A percentile compares a stretch with the other conserved stretches of the same genome.
These are phyloP conservation scores for Malacoctenus gilli DNA, from an alignment of 2,797 vertebrate species.

Conservation along the genomic window DNA sequence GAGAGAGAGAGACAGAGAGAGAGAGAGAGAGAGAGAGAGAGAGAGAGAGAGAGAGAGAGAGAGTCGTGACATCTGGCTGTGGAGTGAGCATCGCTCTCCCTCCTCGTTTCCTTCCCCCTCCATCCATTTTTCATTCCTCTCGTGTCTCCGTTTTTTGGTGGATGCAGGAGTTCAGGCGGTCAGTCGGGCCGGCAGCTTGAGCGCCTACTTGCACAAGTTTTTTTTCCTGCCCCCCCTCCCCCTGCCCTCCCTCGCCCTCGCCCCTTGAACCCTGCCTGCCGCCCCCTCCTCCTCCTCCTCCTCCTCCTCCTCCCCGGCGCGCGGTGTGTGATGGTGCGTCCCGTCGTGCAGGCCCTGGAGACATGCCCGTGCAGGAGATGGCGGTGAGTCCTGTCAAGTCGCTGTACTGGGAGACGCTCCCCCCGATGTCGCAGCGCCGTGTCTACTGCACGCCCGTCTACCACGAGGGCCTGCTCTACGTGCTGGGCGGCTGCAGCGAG, in stretches of 20 bases:
- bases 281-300: background rate
- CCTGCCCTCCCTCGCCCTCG: background rate
- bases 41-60: no score
- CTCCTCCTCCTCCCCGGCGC: constrained; percentile 4
- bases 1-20: no score
- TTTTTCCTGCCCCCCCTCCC: constrained; percentile 15
- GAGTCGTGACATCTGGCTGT: constrained; percentile 60
- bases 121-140: background rate
- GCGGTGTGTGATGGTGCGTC: constrained; percentile 74
- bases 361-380: constrained; percentile 87
- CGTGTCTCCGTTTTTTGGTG: constrained; percentile 6
- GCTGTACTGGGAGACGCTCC: constrained; percentile 91
- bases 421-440: constrained; percentile 89
- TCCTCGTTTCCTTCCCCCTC: background rate
- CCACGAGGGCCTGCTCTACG: constrained; percentile 89
- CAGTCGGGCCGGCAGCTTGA: constrained; percentile 37
- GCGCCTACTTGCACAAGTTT: constrained; percentile 8
- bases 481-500: constrained; percentile 92
- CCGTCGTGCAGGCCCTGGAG: constrained; percentile 67
- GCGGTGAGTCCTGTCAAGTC: constrained; percentile 84
- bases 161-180: constrained; percentile 26
- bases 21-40: no score
- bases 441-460: constrained; percentile 92
- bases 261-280: no score
- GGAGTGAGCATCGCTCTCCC: constrained; percentile 39